Percentiles rank a stretch among this genome's conserved stretches.
Conservation (phyloP, 1,140 invertebrate species). For the Drosophila quadrilineata region DNA sequence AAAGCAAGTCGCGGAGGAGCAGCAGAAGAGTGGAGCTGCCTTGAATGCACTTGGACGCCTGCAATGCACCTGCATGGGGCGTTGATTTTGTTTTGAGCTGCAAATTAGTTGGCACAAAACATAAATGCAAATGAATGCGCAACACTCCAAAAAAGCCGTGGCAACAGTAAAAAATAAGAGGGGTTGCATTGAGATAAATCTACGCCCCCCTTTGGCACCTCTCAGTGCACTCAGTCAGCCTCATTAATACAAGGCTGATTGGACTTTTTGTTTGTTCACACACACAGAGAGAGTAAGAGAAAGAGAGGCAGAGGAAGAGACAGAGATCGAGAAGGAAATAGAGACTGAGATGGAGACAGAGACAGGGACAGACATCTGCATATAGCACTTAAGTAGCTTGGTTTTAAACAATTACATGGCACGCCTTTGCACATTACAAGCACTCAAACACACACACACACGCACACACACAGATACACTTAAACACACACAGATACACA, state of each 20-base stretch:
- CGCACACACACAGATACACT: background rate
- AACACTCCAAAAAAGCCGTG: slow-evolving; percentile 9
- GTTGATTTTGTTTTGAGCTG: slow-evolving; percentile 76
- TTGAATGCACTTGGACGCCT: slow-evolving; percentile 61
- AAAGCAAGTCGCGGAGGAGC: slow-evolving; percentile 12
- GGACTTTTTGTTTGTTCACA: slow-evolving; percentile 69
- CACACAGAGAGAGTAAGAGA: too few species aligned
- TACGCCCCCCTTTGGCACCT: background rate
- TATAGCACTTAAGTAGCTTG: slow-evolving; percentile 71
- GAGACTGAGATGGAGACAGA: too few species aligned
- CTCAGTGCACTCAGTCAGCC: slow-evolving; percentile 11
- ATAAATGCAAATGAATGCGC: slow-evolving; percentile 76
- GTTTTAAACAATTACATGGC: slow-evolving; percentile 75
- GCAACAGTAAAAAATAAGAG: too few species aligned
- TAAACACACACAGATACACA: background rate
- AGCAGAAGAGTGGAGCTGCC: background rate
- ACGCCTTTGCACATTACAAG: slow-evolving; percentile 72
- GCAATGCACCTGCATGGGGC: slow-evolving; percentile 4
- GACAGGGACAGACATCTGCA: background rate
- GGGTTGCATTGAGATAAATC: too few species aligned
- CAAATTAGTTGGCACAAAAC: slow-evolving; percentile 78
- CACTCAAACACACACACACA: background rate
- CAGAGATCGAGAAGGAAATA: too few species aligned
- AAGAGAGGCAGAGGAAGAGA: too few species aligned
- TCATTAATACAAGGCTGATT: slow-evolving; percentile 76